These are phyloP conservation scores for Dissostichus mawsoni DNA, from an alignment of 2,113 vertebrate species.

Conservation along the genomic window DNA sequence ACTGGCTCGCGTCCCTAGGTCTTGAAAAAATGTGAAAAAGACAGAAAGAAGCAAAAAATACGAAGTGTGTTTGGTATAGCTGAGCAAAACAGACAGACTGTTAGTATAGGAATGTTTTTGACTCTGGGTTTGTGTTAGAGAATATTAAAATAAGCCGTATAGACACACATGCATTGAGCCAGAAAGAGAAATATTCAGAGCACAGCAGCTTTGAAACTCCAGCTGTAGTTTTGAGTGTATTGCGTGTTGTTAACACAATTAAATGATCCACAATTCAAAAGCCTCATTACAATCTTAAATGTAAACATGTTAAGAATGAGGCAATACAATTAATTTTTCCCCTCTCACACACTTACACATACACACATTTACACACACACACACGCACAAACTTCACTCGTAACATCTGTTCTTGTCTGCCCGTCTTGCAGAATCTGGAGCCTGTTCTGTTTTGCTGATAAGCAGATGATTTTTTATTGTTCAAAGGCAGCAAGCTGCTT, in stretches of 20 bases:
- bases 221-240: slow-evolving; percentile 49
- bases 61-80: background rate
- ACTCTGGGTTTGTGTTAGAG: slow-evolving; percentile 13
- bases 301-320: slow-evolving; percentile 51
- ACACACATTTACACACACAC: background rate
- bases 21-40: slow-evolving; percentile 22
- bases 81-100: slow-evolving; percentile 12
- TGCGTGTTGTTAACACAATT: slow-evolving; percentile 58
- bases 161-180: slow-evolving; percentile 12
- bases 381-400: slow-evolving; percentile 9
- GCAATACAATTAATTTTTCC: background rate
- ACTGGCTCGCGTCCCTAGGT: slow-evolving; percentile 10
- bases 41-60: slow-evolving; percentile 17
- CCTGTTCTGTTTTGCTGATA: slow-evolving; percentile 63
- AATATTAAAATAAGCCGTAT: slow-evolving; percentile 13
- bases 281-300: slow-evolving; percentile 53
- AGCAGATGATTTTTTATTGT: slow-evolving; percentile 70
- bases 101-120: slow-evolving; percentile 6
- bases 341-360: background rate
- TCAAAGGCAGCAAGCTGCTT: slow-evolving; percentile 71
- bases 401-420: slow-evolving; percentile 69
- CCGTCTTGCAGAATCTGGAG: slow-evolving; percentile 38
- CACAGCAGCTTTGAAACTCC: slow-evolving; percentile 43
- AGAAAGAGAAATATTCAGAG: background rate
- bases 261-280: slow-evolving; percentile 65